Evolutionary conservation across 2,888 invertebrate species (phyloP), one percentile per base, ranked within the genome.

Genomic region (Trypoxylon attenuatum): DNA sequence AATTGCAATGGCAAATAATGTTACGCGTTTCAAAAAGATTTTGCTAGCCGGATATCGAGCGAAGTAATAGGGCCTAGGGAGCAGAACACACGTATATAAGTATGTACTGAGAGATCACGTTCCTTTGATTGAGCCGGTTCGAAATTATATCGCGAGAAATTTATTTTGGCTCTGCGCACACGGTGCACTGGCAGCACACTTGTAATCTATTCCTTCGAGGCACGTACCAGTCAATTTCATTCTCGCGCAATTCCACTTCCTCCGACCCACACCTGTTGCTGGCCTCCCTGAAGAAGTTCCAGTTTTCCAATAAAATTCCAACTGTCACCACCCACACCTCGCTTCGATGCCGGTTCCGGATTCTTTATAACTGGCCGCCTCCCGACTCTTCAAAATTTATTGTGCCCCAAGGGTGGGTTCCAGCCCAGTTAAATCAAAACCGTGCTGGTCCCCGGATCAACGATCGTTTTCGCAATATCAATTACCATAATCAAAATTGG

Each of bases 191-290:
- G 8, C 8, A 13, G 8, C 6, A 10, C 33, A 13, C 13, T 18
- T 49, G 42, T 47, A 55, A 54, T 54, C 53, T 38, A 38, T 13
- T 22, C 22, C 2, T n/a, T 1, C 22, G 16, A 39, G 33, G 22
- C 43, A 6, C 25, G 29, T 16, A 42, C 41, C 33, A 27, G 43
- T 57, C 55, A 61, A 57, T 60, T 69, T 43, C 53, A 18, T 64
- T 59, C 56, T 46, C 62, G 33, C 53, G 53, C 64, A 66, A 61
- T 61, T 54, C 57, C 21, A 58, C 25, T 45, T 54, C 27, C 52
- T 38, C 52, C 46, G 33, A 47, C 69, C 47, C 55, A 66, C 71
- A 71, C 71, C 71, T 71, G 71, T 71, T 71, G 71, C 69, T 66
- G 33, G 15, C 53, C 51, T 43, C 22, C 42, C 65, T 58, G 55